Conservation (phyloP, 2,888 invertebrate genomes). For the Lasioglossum marginatum region DNA sequence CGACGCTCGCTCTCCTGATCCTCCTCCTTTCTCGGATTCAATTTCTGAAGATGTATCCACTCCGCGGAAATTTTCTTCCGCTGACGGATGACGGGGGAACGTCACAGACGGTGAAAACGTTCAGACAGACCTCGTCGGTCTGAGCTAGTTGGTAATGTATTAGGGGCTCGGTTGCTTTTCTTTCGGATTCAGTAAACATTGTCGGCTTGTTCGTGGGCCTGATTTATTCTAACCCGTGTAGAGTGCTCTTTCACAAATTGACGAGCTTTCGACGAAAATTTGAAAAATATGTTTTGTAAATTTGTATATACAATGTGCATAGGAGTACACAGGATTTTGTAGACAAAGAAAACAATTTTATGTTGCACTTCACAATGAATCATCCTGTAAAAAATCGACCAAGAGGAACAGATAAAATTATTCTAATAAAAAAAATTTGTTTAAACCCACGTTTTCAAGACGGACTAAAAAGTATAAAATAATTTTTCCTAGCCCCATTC, state of each 20-base stretch:
- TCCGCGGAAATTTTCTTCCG: constrained; percentile 24
- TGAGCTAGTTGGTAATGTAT: neutral
- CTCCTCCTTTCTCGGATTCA: constrained; percentile 58
- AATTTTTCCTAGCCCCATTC: no score
- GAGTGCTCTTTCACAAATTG: neutral
- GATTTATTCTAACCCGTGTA: neutral
- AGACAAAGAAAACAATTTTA: no score
- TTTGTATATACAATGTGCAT: no score
- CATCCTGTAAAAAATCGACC: no score
- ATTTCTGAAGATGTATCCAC: constrained; percentile 62
- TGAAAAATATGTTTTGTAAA: no score
- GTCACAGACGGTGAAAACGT: neutral
- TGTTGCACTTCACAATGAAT: no score
- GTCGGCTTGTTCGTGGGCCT: neutral
- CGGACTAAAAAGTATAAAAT: no score
- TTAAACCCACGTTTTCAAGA: no score
- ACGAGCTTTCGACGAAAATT: no score
- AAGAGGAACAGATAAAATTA: no score
- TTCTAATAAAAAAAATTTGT: no score
- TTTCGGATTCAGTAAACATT: neutral
- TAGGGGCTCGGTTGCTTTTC: neutral
- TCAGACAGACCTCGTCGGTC: neutral
- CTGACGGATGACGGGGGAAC: constrained; percentile 16
- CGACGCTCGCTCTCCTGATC: constrained; percentile 24
- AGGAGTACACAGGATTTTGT: no score